phyloP scores from a whole-genome alignment of 35 echinoderm and acorn worm species.

The Strongylocentrotus purpuratus region DNA sequence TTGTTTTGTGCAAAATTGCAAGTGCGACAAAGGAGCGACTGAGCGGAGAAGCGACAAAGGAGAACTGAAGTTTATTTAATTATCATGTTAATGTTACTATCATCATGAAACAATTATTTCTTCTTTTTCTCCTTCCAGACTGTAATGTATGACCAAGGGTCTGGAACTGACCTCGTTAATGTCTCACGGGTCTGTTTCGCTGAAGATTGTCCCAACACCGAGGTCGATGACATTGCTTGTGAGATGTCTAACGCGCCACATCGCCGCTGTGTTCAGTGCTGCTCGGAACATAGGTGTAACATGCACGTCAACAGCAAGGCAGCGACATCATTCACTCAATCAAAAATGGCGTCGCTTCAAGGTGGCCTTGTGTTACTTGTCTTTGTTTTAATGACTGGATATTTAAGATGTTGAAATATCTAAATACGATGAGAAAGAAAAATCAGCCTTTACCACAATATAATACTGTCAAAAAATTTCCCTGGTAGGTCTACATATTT shows the following conservation, averaged over 20 bases:
- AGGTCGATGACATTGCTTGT: neutral
- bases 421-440: too few relatives aligned
- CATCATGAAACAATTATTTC: neutral
- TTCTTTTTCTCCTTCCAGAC: neutral
- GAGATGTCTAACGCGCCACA: neutral
- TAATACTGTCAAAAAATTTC: too few relatives aligned
- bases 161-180: neutral
- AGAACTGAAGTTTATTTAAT: too few relatives aligned
- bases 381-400: neutral
- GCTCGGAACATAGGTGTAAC: neutral
- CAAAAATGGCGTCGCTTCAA: neutral
- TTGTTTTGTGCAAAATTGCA: too few relatives aligned
- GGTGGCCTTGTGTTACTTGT: neutral
- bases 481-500: too few relatives aligned
- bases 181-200: neutral
- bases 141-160: neutral
- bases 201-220: neutral
- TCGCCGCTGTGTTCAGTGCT: neutral
- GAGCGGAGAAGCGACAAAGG: too few relatives aligned
- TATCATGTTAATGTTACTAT: too few relatives aligned
- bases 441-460: too few relatives aligned
- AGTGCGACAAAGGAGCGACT: too few relatives aligned
- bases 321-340: neutral
- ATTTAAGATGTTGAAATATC: too few relatives aligned
- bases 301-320: neutral